These are phyloP conservation scores for Hydraecia micacea DNA, from an alignment of 2,888 invertebrate genomes.

Conservation along the genomic window DNA sequence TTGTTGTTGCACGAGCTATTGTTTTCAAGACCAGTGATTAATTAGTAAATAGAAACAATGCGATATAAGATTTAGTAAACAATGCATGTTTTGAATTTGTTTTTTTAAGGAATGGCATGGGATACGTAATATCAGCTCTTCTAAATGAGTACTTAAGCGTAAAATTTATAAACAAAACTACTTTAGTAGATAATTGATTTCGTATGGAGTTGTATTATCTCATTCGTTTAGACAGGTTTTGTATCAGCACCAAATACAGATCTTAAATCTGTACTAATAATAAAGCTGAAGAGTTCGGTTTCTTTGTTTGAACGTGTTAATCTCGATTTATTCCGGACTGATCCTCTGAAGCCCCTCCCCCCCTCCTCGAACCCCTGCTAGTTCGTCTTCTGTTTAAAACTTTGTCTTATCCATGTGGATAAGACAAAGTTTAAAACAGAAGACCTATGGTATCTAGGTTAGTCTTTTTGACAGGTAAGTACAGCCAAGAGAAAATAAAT, in stretches of 20 bases:
- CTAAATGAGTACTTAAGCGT: neutral
- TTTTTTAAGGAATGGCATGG: constrained; percentile 3
- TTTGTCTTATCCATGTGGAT: no score
- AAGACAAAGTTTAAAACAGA: no score
- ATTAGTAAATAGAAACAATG: constrained; percentile 19
- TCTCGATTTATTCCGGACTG: no score
- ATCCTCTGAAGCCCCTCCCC: no score
- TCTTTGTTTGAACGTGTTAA: neutral
- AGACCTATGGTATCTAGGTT: no score
- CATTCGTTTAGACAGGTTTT: constrained; percentile 11
- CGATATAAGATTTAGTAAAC: constrained; percentile 27
- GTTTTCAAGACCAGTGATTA: constrained; percentile 19
- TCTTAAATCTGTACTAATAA: neutral
- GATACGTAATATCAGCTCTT: neutral
- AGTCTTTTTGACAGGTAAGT: no score
- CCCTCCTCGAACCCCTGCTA: no score
- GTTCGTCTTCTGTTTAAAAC: no score
- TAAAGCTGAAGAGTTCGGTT: neutral
- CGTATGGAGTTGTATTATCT: neutral
- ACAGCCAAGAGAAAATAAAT: no score
- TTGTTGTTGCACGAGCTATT: constrained; percentile 18
- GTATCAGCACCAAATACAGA: neutral
- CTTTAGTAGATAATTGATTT: neutral
- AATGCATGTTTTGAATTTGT: constrained; percentile 34
- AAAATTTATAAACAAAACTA: neutral